Percentiles rank a stretch among this genome's conserved stretches.
Conservation (phyloP, 2,888 invertebrate genomes). For the Callyntrura guangdongensis region DNA sequence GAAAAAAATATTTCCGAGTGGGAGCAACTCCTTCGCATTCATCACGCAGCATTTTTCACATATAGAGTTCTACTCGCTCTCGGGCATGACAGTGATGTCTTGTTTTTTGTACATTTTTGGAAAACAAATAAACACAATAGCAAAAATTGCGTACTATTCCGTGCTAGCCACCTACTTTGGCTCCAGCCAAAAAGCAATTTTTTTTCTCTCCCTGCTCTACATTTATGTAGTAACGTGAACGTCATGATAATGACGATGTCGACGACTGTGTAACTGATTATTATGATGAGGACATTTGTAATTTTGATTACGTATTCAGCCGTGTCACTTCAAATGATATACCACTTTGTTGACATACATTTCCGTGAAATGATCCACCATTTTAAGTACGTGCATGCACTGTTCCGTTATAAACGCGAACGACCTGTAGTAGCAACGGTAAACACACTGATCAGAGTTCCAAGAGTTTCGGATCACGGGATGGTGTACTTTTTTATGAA, state of each 20-base stretch:
- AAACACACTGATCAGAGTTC: neutral
- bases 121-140: neutral
- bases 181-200: constrained; percentile 21
- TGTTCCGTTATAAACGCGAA: too few relatives aligned
- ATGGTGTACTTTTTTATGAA: too few relatives aligned
- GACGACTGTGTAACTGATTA: neutral
- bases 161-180: constrained; percentile 42
- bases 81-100: constrained; percentile 31
- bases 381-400: neutral
- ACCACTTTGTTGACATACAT: neutral
- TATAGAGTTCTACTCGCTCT: neutral
- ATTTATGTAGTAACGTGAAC: neutral
- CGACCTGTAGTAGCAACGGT: too few relatives aligned
- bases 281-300: neutral
- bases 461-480: too few relatives aligned
- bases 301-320: constrained; percentile 4
- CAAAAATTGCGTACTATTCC: constrained; percentile 2
- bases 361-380: neutral
- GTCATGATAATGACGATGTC: too few relatives aligned
- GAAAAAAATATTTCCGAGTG: constrained; percentile 68
- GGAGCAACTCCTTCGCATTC: constrained; percentile 41
- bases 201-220: neutral
- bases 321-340: neutral
- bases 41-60: constrained; percentile 32
- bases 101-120: constrained; percentile 44